phyloP scores from a whole-genome alignment of 2,888 invertebrate species.

The Psylliodes chrysocephalus region DNA sequence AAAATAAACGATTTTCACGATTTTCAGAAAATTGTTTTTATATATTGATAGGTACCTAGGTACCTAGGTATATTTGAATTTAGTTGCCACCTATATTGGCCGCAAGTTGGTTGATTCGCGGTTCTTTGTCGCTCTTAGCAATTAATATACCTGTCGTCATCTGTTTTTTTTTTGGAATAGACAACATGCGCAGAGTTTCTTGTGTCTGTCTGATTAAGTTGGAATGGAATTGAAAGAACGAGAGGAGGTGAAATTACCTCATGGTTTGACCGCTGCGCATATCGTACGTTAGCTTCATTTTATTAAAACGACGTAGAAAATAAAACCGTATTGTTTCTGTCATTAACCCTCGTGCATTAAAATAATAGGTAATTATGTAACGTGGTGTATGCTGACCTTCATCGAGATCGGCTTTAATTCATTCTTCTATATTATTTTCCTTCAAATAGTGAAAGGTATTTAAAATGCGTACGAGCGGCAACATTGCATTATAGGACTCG shows the following conservation, averaged over 20 bases:
- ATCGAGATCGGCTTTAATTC: background rate
- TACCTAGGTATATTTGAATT: too few relatives aligned
- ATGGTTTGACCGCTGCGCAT: constrained; percentile 35
- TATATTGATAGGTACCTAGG: too few relatives aligned
- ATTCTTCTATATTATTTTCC: background rate
- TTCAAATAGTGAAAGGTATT: constrained; percentile 40
- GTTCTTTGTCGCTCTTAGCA: constrained; percentile 43
- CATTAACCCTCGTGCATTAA: constrained; percentile 16
- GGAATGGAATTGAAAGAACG: background rate
- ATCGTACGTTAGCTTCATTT: constrained; percentile 34
- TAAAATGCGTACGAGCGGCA: constrained; percentile 42
- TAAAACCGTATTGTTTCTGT: constrained; percentile 17
- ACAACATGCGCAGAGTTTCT: constrained; percentile 46
- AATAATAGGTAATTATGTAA: constrained; percentile 12
- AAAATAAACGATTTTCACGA: too few relatives aligned
- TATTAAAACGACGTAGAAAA: constrained; percentile 22
- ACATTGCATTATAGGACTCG: constrained; percentile 48
- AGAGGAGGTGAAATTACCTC: constrained; percentile 45
- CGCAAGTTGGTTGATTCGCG: too few relatives aligned
- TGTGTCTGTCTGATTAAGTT: constrained; percentile 39
- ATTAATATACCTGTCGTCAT: constrained; percentile 35
- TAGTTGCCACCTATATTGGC: too few relatives aligned
- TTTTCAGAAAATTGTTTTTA: too few relatives aligned
- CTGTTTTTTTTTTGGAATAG: constrained; percentile 32
- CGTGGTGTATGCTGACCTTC: background rate